Conservation (phyloP, 2,797 vertebrate species). For the Tachyglossus aculeatus region DNA sequence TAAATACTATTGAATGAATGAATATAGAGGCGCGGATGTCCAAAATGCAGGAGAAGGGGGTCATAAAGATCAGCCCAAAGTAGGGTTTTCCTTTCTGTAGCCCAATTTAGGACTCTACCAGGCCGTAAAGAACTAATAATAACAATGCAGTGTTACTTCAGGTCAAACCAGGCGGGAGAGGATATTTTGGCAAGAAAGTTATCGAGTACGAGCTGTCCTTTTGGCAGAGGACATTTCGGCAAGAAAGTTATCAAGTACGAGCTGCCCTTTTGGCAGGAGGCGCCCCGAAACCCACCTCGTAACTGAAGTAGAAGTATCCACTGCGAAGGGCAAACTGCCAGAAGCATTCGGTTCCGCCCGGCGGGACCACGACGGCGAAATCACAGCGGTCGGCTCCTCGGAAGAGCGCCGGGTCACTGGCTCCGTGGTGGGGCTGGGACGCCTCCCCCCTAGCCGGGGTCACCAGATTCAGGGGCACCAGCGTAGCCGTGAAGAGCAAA, state of each 20-base stretch:
- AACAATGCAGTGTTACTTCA: too few relatives aligned
- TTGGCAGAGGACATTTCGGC: not conserved
- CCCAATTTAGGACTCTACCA: too few relatives aligned
- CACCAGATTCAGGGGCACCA: slow-evolving; percentile 51
- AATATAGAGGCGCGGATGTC: too few relatives aligned
- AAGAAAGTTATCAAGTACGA: not conserved
- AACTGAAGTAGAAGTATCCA: slow-evolving; percentile 88
- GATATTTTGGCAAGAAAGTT: not conserved
- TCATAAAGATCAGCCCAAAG: too few relatives aligned
- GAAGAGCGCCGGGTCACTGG: slow-evolving; percentile 77
- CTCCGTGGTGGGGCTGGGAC: slow-evolving; percentile 48
- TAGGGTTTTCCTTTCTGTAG: too few relatives aligned
- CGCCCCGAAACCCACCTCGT: slow-evolving; percentile 78
- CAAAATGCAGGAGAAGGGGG: too few relatives aligned
- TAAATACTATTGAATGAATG: too few relatives aligned
- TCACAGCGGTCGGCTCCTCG: slow-evolving; percentile 84
- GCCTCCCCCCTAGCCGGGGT: slow-evolving; percentile 52
- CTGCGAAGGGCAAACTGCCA: slow-evolving; percentile 89
- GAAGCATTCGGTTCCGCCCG: slow-evolving; percentile 81
- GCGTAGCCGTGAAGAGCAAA: slow-evolving; percentile 7
- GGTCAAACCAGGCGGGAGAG: too few relatives aligned
- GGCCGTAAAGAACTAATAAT: too few relatives aligned
- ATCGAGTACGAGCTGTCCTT: not conserved
- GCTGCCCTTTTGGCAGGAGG: not conserved
- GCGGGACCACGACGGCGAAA: slow-evolving; percentile 82